Evolutionary conservation across 37 sponge, comb jelly and placozoan species (phyloP).

Genomic region (Mnemiopsis leidyi): DNA sequence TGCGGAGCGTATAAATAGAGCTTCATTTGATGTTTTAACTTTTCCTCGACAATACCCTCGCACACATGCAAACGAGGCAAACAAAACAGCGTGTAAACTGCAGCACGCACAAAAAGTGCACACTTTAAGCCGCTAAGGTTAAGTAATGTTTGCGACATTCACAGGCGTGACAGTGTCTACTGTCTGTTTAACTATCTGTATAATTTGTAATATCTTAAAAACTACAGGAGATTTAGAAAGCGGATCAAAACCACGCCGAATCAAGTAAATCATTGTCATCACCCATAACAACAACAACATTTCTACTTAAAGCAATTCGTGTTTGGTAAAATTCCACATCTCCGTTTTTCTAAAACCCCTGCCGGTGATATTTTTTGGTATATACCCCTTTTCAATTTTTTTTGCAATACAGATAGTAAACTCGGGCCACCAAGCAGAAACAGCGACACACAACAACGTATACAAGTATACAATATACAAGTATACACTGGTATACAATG

Average conservation of each 20-base stretch:
- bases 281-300: neutral
- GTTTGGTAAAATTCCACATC: neutral
- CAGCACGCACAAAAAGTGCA: too few relatives aligned
- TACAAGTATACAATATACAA: too few relatives aligned
- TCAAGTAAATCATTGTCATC: neutral
- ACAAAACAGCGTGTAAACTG: too few relatives aligned
- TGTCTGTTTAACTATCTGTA: neutral
- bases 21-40: too few relatives aligned
- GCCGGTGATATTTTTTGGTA: slow-evolving; percentile 15
- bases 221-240: neutral
- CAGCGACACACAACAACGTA: too few relatives aligned
- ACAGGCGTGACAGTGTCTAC: neutral
- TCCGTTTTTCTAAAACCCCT: neutral
- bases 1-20: too few relatives aligned
- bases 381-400: slow-evolving; percentile 44
- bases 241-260: neutral
- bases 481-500: too few relatives aligned
- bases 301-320: neutral
- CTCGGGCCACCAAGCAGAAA: neutral
- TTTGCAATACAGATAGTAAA: slow-evolving; percentile 48
- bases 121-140: too few relatives aligned
- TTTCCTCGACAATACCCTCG: too few relatives aligned
- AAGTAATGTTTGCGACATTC: too few relatives aligned
- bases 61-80: too few relatives aligned
- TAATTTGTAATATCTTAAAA: neutral